Conservation (phyloP, 1,140 invertebrate genomes). For the Epicauta chinensis region DNA sequence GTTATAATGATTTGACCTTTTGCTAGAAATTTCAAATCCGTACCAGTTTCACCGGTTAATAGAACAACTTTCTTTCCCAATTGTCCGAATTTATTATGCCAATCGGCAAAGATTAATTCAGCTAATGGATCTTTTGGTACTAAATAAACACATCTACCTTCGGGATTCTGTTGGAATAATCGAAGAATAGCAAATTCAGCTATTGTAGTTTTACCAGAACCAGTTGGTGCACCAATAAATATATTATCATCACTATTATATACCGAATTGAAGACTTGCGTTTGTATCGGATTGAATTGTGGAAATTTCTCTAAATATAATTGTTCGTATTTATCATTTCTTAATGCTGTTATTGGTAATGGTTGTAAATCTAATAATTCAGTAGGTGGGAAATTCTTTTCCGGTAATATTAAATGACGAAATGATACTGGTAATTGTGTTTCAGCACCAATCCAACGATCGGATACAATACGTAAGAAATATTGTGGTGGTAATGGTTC, state of each 20-base stretch:
- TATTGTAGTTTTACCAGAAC: constrained; percentile 94
- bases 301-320: constrained; percentile 82
- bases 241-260: constrained; percentile 99
- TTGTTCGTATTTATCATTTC: constrained; percentile 80
- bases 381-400: constrained; percentile 97
- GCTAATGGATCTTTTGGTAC: constrained; percentile 89
- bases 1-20: constrained; percentile 94
- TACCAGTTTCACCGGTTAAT: constrained; percentile 96
- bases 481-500: constrained; percentile 98
- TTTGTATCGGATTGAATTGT: constrained; percentile 97
- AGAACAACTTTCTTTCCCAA: constrained; percentile 86
- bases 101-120: constrained; percentile 85
- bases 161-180: constrained; percentile 67
- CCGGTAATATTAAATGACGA: constrained; percentile 92
- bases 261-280: constrained; percentile 98
- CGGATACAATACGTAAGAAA: constrained; percentile 79
- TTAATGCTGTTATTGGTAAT: constrained; percentile 76
- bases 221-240: constrained; percentile 95
- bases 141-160: constrained; percentile 85
- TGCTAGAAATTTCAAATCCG: constrained; percentile 87
- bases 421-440: constrained; percentile 97
- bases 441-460: constrained; percentile 86
- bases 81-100: constrained; percentile 82
- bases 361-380: constrained; percentile 98
- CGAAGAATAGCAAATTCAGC: constrained; percentile 95